These are phyloP conservation scores for Ptyas mucosa DNA, from an alignment of 2,113 vertebrate genomes.

Conservation along the genomic window DNA sequence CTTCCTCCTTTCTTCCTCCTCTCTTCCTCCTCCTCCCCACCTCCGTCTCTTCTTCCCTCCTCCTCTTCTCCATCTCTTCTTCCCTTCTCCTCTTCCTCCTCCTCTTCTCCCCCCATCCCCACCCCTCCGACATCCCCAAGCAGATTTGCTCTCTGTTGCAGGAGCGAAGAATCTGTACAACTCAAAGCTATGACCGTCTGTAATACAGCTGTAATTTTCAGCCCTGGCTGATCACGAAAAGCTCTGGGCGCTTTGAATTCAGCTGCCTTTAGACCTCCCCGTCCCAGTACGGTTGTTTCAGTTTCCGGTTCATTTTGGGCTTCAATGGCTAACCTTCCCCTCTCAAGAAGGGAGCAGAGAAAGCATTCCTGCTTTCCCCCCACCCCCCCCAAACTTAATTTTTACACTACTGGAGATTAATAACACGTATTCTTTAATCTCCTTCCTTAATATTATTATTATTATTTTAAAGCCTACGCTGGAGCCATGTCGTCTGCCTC, in stretches of 20 bases:
- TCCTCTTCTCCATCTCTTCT: fast-evolving
- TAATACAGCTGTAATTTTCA: neutral
- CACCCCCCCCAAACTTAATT: no score
- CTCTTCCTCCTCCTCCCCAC: fast-evolving
- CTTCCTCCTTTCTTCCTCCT: neutral
- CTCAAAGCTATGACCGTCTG: neutral
- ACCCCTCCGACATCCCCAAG: neutral
- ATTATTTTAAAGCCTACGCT: neutral
- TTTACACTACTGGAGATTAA: neutral
- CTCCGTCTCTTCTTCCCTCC: no score
- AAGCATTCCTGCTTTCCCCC: neutral
- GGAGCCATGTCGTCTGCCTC: neutral
- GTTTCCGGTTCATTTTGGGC: neutral
- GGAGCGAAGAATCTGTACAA: neutral
- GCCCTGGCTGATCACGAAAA: neutral
- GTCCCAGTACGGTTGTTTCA: neutral
- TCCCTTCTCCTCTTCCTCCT: no score
- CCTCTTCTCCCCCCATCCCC: neutral
- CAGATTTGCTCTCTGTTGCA: neutral
- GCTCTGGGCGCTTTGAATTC: neutral
- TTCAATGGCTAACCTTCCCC: neutral
- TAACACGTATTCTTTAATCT: neutral
- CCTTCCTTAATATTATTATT: neutral
- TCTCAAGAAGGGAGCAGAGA: neutral
- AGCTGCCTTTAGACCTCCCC: neutral